Base-by-base conservation (phyloP, 2,888 invertebrate genomes). In the Pomacea canaliculata region DNA sequence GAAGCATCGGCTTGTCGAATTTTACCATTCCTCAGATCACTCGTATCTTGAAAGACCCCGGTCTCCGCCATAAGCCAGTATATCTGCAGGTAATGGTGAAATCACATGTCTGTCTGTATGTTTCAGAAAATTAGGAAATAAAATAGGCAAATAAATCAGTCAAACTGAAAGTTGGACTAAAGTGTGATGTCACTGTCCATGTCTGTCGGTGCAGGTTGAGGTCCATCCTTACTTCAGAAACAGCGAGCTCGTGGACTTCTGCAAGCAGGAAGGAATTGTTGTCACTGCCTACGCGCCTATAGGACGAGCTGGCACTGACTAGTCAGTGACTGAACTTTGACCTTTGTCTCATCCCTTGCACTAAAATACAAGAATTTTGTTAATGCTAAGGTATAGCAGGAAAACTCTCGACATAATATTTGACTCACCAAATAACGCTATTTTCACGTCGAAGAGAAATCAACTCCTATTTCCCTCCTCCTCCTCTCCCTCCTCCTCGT, bases 1-100 rank as follows among this genome's bases (percentile, higher is more conserved):
- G 92, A 83, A 94, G 94, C 60, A 94, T 96, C 81, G 97, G 97
- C 0, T 88, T 97, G 0, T 95, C 95, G 49, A 96, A 96, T 91
- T 96, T 96, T 88, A 96, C 95, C 90, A 92, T 92, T 80, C 92
- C 93, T 74, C 96, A 96, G 89, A 91, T 95, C 9, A 92, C 93
- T 68, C 92, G 94, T 49, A 84, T 96, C 1, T 86, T 95, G 72
- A 91, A 92, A 48, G 89, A 86, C 7, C 93, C 94, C 8, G 85
- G 79, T 37, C 82, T 91, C 59, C 89, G 86, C 73, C 65, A 71
- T 63, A 77, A 70, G 59, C 91, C 91, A 16, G 85, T 81, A 23
- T 86, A 86, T 60, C 78, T 86, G 59, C 91, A 91, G 85, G 89
- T 89, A 60, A 37, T 37, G 37, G 37, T 37, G 5, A 37, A 37